These are phyloP conservation scores for Hylaeus anthracinus DNA, from an alignment of 1,140 invertebrate species.

Conservation along the genomic window DNA sequence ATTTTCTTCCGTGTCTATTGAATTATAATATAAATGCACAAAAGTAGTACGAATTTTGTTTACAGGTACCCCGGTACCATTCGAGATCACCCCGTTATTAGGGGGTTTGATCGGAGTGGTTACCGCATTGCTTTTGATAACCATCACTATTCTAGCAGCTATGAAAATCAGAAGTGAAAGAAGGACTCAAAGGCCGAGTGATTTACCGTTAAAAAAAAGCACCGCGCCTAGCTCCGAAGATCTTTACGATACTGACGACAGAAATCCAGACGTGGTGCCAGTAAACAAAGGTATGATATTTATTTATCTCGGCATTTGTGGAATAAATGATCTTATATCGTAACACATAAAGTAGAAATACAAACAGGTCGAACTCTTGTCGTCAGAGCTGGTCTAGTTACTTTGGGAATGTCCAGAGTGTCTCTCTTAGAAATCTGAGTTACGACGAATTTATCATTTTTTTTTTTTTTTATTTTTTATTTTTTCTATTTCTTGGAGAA, in stretches of 20 bases:
- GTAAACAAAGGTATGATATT: slow-evolving; percentile 88
- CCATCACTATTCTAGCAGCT: slow-evolving; percentile 86
- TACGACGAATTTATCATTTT: no score
- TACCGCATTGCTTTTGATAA: slow-evolving; percentile 85
- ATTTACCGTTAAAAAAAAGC: slow-evolving; percentile 86
- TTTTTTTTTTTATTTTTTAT: no score
- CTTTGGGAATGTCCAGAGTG: no score
- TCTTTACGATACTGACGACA: slow-evolving; percentile 87
- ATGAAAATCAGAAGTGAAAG: slow-evolving; percentile 84
- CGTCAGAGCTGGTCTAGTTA: not conserved
- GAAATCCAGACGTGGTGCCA: slow-evolving; percentile 92
- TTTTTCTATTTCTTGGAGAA: no score
- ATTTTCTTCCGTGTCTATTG: not conserved
- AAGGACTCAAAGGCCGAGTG: slow-evolving; percentile 83
- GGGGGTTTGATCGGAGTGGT: slow-evolving; percentile 88
- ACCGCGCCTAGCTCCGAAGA: slow-evolving; percentile 86
- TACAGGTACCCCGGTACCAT: slow-evolving; percentile 83
- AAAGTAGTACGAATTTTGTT: slow-evolving; percentile 78
- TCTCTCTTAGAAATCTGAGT: no score
- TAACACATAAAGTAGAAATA: no score
- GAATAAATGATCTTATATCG: no score
- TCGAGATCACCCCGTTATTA: slow-evolving; percentile 88
- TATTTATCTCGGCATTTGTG: not conserved
- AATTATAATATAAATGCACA: slow-evolving; percentile 66
- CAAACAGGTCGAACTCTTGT: no score